phyloP scores from a whole-genome alignment of 2,797 vertebrate genomes.

The Urocyon cinereoargenteus region DNA sequence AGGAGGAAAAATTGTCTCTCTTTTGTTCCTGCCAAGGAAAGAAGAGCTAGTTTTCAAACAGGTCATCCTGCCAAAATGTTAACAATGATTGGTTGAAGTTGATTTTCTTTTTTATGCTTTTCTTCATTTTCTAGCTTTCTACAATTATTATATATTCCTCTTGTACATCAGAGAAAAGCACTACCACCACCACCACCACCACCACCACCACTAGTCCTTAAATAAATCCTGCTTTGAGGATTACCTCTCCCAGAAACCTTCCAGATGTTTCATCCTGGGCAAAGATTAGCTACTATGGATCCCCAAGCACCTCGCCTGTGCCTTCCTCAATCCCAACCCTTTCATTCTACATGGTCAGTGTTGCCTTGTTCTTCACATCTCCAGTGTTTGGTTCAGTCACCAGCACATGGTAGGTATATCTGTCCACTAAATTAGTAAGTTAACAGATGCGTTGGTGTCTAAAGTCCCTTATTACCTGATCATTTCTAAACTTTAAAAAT shows the following conservation, averaged over 20 bases:
- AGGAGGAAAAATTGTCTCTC: background rate
- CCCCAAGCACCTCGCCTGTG: background rate
- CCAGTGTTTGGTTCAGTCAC: background rate
- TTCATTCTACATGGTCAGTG: background rate
- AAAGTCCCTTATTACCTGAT: background rate
- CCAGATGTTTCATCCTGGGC: background rate
- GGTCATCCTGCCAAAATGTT: background rate
- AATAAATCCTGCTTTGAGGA: background rate
- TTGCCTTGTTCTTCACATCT: background rate
- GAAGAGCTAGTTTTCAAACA: background rate
- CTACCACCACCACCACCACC: no score
- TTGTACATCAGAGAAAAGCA: background rate
- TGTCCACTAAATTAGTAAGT: background rate
- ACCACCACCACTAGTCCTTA: background rate
- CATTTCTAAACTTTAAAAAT: conserved; percentile 11
- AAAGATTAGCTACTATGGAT: background rate
- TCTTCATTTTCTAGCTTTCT: background rate
- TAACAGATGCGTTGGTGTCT: background rate
- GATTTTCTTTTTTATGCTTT: background rate
- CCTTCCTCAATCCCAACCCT: background rate
- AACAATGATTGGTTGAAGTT: background rate
- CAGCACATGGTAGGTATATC: background rate
- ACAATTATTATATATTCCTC: background rate
- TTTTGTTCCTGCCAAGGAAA: background rate
- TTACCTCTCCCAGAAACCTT: background rate